These are phyloP conservation scores for Calephelis virginiensis DNA, from an alignment of 1,140 invertebrate species.

Conservation along the genomic window DNA sequence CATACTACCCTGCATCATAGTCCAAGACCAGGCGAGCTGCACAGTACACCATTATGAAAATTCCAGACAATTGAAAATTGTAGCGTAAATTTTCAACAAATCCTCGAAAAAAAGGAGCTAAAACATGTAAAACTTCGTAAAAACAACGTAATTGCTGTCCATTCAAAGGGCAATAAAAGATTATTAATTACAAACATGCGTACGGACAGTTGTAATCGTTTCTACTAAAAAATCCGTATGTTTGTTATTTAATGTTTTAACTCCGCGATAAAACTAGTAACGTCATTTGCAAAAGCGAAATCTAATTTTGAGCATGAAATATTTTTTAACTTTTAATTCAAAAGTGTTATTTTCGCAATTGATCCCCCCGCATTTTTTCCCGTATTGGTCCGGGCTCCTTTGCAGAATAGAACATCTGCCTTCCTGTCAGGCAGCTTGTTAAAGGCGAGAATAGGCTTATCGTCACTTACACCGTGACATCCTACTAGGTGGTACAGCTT, in stretches of 20 bases:
- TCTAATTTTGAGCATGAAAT: slow-evolving; percentile 4
- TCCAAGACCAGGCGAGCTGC: too few relatives aligned
- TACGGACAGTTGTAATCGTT: slow-evolving; percentile 1
- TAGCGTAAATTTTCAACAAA: not conserved
- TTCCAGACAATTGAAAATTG: too few relatives aligned
- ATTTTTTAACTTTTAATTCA: not conserved
- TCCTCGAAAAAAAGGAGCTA: not conserved
- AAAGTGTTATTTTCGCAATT: too few relatives aligned
- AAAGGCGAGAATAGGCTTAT: too few relatives aligned
- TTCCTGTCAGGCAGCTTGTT: too few relatives aligned
- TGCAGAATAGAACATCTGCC: too few relatives aligned
- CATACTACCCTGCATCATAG: too few relatives aligned
- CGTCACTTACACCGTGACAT: too few relatives aligned
- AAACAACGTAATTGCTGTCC: slow-evolving; percentile 11
- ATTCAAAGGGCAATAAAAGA: slow-evolving; percentile 5
- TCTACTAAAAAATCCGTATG: slow-evolving; percentile 11
- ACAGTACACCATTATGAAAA: too few relatives aligned
- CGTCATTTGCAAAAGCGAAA: not conserved
- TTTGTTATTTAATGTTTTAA: slow-evolving; percentile 9
- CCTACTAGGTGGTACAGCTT: too few relatives aligned
- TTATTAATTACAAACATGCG: slow-evolving; percentile 15
- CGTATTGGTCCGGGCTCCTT: too few relatives aligned
- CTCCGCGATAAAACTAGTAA: slow-evolving; percentile 3
- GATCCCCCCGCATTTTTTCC: too few relatives aligned
- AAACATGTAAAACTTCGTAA: slow-evolving; percentile 1